A percentile compares a stretch with the other conserved stretches of the same genome.
Evolutionary conservation across 2,113 vertebrate species (phyloP).

Genomic region (Saguinus imperator): DNA sequence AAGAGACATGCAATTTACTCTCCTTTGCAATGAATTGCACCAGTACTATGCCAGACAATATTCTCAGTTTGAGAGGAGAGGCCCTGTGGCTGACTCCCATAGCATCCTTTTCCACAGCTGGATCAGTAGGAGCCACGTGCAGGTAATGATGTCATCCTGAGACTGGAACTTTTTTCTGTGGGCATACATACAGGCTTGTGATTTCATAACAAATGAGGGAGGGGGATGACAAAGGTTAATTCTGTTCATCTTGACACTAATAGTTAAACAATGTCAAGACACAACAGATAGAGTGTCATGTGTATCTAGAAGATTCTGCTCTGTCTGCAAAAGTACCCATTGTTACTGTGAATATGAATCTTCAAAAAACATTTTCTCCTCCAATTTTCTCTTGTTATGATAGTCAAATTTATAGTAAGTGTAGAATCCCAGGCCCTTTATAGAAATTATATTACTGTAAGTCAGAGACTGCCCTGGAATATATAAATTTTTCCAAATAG

Average conservation of each 20-base stretch:
- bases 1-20: background rate
- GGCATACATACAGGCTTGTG: background rate
- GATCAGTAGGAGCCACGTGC: background rate
- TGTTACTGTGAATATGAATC: background rate
- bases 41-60: background rate
- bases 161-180: background rate
- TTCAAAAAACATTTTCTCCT: conserved; percentile 18
- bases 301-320: background rate
- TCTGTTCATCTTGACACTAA: background rate
- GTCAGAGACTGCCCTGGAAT: background rate
- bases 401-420: background rate
- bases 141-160: background rate
- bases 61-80: background rate
- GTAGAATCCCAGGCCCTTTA: background rate
- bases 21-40: background rate
- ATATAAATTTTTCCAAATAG: background rate
- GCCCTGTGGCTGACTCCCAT: too few species aligned
- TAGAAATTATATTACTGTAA: background rate
- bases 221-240: background rate
- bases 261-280: background rate
- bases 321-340: background rate
- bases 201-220: background rate
- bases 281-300: background rate
- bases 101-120: background rate
- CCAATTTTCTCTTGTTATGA: background rate